Base-by-base conservation (phyloP, 1,140 invertebrate genomes). In the Ridgeia piscesae region DNA sequence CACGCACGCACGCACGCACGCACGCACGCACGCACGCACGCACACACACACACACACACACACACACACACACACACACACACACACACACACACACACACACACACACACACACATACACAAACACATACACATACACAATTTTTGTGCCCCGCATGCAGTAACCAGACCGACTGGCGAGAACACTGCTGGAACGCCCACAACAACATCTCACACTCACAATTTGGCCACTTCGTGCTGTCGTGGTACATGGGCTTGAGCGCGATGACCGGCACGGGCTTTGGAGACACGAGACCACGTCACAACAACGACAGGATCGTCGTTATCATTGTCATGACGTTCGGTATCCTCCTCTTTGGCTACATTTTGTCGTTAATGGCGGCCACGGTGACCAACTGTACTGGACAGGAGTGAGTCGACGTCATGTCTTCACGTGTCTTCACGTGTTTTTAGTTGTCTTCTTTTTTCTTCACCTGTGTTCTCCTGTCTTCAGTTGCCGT, bases 191-290 rank as follows among this genome's bases (percentile, higher is more conserved):
- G 27, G 0, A 9, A 21, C 58, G 27, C 58, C 11, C 58, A 77
- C 58, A 9, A 9, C 14, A 77, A 77, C 58, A 77, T 77, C 58
- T 21, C 58, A 31, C 58, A 77, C 58, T 21, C 58, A 8, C 58
- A 77, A 9, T 77, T 77, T 21, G 58, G 58, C 4, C 58, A 88
- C 33, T 90, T 58, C 58, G 88, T 92, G 33, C 34, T 34, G 88
- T 93, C 93, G 6, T 33, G 93, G 31, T 93, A 93, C 92, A 93
- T 92, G 93, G 92, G 93, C 8, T 35, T 92, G n/a, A 91, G 58
- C 27, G 91, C 92, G 58, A 93, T 93, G 92, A 92, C 93, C 11
- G 91, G 92, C 58, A 92, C 93, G 34, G 93, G 93, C 31, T 93
- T 93, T 34, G 93, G 93, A 4, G 93, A 93, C 48, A 89, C 93